Evolutionary conservation across 2,797 vertebrate genomes (phyloP).

Genomic region (Lepilemur ruficaudatus): DNA sequence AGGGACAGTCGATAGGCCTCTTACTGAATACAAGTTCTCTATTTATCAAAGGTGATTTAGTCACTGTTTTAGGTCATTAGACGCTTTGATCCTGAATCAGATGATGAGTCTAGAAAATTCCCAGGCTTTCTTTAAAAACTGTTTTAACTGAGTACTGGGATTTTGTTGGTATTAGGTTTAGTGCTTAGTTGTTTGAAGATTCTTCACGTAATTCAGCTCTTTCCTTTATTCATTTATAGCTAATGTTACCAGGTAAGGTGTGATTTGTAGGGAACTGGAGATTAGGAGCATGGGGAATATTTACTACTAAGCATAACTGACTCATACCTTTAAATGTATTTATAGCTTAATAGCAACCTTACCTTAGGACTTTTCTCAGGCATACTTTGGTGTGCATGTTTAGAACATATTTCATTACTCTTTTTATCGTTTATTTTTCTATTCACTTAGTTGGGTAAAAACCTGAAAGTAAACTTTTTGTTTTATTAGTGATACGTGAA

Average conservation of each 20-base stretch:
- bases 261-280: not conserved
- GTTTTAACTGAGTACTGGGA: conserved; percentile 7
- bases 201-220: not conserved
- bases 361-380: not conserved
- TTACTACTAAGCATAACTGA: not conserved
- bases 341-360: not conserved
- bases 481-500: not conserved
- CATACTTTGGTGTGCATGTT: not conserved
- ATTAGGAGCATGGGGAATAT: not conserved
- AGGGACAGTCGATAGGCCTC: not conserved
- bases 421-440: not conserved
- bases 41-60: conserved; percentile 64
- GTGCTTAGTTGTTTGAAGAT: not conserved
- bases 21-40: conserved; percentile 47
- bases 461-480: not conserved
- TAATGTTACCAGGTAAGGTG: not conserved
- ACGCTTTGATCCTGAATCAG: conserved; percentile 68
- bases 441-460: not conserved
- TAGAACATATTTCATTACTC: not conserved
- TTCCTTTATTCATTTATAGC: not conserved
- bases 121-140: not conserved
- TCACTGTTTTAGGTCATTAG: conserved; percentile 61
- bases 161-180: conserved; percentile 13
- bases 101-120: conserved; percentile 70
- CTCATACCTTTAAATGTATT: not conserved